A percentile compares a stretch with the other conserved stretches of the same genome.
Conservation (phyloP, 2,113 vertebrate species). For the Petroica traversi region DNA sequence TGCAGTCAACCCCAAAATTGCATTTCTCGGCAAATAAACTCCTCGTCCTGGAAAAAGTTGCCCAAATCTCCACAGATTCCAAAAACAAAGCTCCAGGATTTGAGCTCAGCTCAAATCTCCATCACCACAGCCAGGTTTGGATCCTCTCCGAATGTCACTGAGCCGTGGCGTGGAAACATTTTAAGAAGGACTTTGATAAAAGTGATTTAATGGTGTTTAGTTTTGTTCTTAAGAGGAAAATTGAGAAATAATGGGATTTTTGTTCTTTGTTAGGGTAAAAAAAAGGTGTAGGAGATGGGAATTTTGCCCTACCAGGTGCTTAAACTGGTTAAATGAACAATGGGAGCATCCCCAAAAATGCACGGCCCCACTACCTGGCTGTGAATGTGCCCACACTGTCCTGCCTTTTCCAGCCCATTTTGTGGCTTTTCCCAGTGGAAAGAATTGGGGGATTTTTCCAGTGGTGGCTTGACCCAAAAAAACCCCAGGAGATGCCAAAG, state of each 20-base stretch:
- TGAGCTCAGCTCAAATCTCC: neutral
- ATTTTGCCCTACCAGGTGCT: neutral
- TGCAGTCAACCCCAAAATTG: slow-evolving; percentile 37
- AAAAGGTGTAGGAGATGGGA: neutral
- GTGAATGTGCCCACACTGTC: neutral
- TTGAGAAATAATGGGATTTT: neutral
- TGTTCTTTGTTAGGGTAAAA: neutral
- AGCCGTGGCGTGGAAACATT: neutral
- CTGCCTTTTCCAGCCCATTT: neutral
- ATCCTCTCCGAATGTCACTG: neutral
- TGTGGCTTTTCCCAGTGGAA: neutral
- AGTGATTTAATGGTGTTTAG: neutral
- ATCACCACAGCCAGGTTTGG: neutral
- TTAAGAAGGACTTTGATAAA: neutral
- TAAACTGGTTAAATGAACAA: neutral
- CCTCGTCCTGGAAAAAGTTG: neutral
- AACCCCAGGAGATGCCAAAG: neutral
- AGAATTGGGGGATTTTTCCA: neutral
- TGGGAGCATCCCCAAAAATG: neutral
- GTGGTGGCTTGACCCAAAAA: neutral
- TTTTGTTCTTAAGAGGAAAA: neutral
- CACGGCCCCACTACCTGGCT: neutral
- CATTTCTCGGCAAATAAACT: slow-evolving; percentile 32
- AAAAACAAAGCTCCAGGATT: neutral
- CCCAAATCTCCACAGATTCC: neutral